Base-by-base conservation (phyloP, 92 coral and sea anemone genomes). In the Bergia sp. region DNA sequence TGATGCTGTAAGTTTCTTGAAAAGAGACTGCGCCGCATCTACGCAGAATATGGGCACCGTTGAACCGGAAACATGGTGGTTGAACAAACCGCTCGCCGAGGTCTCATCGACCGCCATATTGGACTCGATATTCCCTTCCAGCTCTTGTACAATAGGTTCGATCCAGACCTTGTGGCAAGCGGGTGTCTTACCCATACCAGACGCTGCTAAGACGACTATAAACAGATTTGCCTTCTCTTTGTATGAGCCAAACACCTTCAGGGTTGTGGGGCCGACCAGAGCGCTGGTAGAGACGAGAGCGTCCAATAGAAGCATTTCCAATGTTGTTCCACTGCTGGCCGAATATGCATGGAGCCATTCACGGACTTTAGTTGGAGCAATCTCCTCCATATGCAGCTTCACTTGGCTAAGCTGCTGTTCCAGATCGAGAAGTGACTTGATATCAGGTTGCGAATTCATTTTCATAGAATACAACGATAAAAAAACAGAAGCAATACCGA, bases 41-140 rank as follows among this genome's bases (percentile, higher is more conserved):
- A 83, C 87, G 79, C 93, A 91, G 1, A 91, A 79, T 8, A 91
- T 81, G 12, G 93, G 84, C 16, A 87, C 90, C 0, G 90, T 86
- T 38, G 73, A n/a, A 23, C 86, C 67, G 40, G 66, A 77, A 36
- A 65, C n/a, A 79, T 71, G 86, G 82, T 91, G 93, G 82, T 91
- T 81, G 72, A 91, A 91, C 5, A 91, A 44, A 43, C 93, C 86
- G 61, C 82, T 91, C 37, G 93, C 10, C 42, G 93, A 91, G 20
- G 93, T 80, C 53, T 91, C 91, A 64, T 91, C 91, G 8, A 91
- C 55, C 0, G 82, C 82, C 4, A 88, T 84, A 65, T 79, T 83
- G n/a, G 77, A 43, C 76, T 88, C 81, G 5, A 88, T 73, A 23
- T 88, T 88, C 18, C 82, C 57, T 37, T 91, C 91, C 6, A 88